Evolutionary conservation across 92 coral and sea anemone genomes (phyloP).

Genomic region (Zoanthus sociatus): DNA sequence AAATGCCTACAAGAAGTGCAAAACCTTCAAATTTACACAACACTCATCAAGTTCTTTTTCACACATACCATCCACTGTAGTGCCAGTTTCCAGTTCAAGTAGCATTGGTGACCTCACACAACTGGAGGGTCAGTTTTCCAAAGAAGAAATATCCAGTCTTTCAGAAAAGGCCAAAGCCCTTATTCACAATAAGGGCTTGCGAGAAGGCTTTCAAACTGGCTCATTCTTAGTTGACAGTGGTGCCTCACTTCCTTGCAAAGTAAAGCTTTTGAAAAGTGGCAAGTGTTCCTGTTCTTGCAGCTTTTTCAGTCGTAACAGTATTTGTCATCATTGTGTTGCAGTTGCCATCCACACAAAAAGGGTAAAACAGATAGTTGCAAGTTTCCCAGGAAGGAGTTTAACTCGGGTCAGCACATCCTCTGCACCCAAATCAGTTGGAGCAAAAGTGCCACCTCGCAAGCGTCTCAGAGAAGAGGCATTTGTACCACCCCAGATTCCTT

Average conservation of each 20-base stretch:
- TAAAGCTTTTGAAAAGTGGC: constrained; percentile 59
- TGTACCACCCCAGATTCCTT: constrained; percentile 34
- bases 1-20: constrained; percentile 59
- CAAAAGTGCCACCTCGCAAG: constrained; percentile 59
- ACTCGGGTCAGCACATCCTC: constrained; percentile 52
- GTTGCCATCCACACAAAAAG: constrained; percentile 50
- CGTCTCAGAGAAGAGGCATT: constrained; percentile 48
- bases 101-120: constrained; percentile 51
- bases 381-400: constrained; percentile 56
- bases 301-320: constrained; percentile 47
- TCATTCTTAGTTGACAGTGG: constrained; percentile 66
- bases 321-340: constrained; percentile 58
- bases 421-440: constrained; percentile 63
- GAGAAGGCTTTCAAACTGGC: constrained; percentile 67
- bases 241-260: constrained; percentile 53
- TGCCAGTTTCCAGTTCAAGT: constrained; percentile 41
- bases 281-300: constrained; percentile 64
- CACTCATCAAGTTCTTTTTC: constrained; percentile 50
- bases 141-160: constrained; percentile 61
- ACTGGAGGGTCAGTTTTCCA: constrained; percentile 59
- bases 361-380: constrained; percentile 42
- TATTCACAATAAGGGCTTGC: constrained; percentile 50
- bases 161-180: constrained; percentile 61
- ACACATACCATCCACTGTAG: background rate
- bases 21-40: constrained; percentile 54